These are phyloP conservation scores for Cabera pusaria DNA, from an alignment of 2,888 invertebrate genomes.

Conservation along the genomic window DNA sequence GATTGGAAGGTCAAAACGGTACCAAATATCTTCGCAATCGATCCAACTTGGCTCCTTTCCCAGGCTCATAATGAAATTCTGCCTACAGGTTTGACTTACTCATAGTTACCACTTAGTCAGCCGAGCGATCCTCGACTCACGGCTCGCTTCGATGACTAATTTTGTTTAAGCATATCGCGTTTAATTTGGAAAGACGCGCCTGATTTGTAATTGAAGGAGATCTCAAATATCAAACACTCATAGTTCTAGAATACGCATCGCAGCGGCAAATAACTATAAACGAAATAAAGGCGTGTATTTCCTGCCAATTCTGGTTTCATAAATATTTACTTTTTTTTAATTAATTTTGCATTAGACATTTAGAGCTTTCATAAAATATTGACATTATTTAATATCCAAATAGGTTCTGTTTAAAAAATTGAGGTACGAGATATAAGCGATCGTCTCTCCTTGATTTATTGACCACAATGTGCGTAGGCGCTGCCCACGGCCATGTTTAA, in stretches of 20 bases:
- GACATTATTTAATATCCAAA: constrained; percentile 11
- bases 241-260: too few species aligned
- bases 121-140: constrained; percentile 9
- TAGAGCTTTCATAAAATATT: constrained; percentile 11
- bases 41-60: constrained; percentile 46
- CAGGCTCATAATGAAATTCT: constrained; percentile 31
- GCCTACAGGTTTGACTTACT: constrained; percentile 19
- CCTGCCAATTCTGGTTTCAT: constrained; percentile 12
- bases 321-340: too few species aligned
- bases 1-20: constrained; percentile 36
- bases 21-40: constrained; percentile 35
- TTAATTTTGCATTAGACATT: too few species aligned
- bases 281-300: too few species aligned
- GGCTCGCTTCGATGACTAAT: constrained; percentile 26
- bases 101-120: constrained; percentile 22
- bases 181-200: constrained; percentile 14
- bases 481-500: constrained; percentile 49
- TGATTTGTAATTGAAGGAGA: constrained; percentile 14
- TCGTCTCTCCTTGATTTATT: constrained; percentile 50
- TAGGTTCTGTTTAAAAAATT: background rate
- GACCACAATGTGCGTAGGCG: constrained; percentile 52
- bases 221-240: constrained; percentile 13
- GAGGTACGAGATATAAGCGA: constrained; percentile 33
- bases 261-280: too few species aligned
- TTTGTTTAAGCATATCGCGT: constrained; percentile 6